Evolutionary conservation across 1,140 invertebrate genomes (phyloP).

Genomic region (Sogatella furcifera): DNA sequence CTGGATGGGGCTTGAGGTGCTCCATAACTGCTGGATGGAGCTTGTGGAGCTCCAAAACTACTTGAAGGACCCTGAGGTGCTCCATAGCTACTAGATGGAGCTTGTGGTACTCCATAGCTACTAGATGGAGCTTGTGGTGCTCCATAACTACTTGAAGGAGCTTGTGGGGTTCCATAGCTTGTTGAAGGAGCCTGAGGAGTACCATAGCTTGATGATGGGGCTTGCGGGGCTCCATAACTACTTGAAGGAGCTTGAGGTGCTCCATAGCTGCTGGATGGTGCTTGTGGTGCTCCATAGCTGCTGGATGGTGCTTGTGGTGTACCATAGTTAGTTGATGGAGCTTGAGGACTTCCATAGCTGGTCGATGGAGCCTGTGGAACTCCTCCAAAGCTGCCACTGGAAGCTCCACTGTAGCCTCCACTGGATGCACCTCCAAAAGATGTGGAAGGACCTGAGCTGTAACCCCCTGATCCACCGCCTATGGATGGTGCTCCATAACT

Average conservation of each 20-base stretch:
- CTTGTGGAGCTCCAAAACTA: conserved; percentile 17
- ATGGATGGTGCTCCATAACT: conserved; percentile 17
- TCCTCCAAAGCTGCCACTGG: conserved; percentile 1
- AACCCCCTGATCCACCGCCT: neutral
- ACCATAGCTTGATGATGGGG: conserved; percentile 5
- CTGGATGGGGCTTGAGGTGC: neutral
- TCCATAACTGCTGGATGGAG: neutral
- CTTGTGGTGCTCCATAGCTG: conserved; percentile 1
- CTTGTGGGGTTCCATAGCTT: neutral
- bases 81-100: neutral
- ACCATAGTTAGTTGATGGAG: neutral
- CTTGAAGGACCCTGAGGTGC: conserved; percentile 6
- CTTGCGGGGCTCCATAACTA: conserved; percentile 13
- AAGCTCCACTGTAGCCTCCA: conserved; percentile 3
- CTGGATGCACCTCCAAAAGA: neutral
- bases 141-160: conserved; percentile 9
- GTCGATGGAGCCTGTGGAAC: neutral
- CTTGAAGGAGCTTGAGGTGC: neutral
- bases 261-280: neutral
- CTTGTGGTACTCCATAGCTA: conserved; percentile 8
- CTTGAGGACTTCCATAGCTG: neutral
- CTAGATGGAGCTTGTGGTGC: conserved; percentile 10
- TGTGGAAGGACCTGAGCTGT: neutral
- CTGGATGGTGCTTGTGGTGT: neutral
- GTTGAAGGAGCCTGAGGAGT: neutral